Base-by-base conservation (phyloP, 1,140 invertebrate genomes). In the Aphidius gifuensis region DNA sequence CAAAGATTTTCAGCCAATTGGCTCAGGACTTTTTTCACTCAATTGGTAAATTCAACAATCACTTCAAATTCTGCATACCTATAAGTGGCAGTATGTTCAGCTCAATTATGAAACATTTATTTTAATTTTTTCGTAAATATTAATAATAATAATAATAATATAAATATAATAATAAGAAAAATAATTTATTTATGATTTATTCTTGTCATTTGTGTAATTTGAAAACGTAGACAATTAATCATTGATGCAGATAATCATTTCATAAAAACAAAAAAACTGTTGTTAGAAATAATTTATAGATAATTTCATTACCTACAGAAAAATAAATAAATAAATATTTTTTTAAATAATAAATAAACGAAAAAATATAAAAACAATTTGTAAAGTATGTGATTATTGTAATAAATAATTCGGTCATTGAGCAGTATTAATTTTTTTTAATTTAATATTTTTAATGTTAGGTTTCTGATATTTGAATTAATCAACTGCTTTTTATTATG, bases 211-310 rank as follows among this genome's bases (percentile, higher is more conserved):
- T 55, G 38, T 55, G 53, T 55, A 40, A 55, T 55, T 55, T 38
- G 32, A 46, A 53, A 39, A 62, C 53, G 46, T 56, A 62, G 45
- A 62, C 39, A 57, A 32, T 46, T 62, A 45, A 62, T 62, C 60
- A 62, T 55, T 50, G 51, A 62, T 40, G 54, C 45, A 49, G 54
- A 61, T 61, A 62, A 62, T 62, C 46, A 57, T 56, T 62, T 45
- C 58, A 55, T n/a, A 57, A 59, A 56, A 48, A 32, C 2, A 32
- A 32, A 32, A 32, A 6, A 47, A 47, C 40, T 55, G 53, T 55
- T 55, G 43, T 39, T 55, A 55, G 40, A 43, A 55, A 46, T 54
- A 59, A 50, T 49, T 47, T 38, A 47, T 39, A 42, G 5, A 40
- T 59, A 59, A 59, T 48, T 50, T 48, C 38, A 49, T 60, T n/a